These are phyloP conservation scores for Pocillopora meandrina DNA, from an alignment of 92 coral and sea anemone species.

Conservation along the genomic window DNA sequence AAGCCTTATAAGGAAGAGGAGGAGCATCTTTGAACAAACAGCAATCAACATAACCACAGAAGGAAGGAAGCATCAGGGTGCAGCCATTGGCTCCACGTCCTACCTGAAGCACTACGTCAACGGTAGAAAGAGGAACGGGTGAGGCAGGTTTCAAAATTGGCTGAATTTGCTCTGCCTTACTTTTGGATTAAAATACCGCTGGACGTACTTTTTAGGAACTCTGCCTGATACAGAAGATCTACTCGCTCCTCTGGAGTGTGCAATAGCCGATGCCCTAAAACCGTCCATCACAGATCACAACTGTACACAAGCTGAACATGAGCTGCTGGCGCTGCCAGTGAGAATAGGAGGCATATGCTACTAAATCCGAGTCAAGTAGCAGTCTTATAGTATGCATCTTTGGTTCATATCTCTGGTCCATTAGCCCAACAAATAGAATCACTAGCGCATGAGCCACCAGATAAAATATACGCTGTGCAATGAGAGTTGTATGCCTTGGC, in stretches of 20 bases:
- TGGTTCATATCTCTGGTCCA: background rate
- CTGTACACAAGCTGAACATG: background rate
- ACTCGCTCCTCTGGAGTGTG: background rate
- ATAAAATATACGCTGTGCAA: too few species aligned
- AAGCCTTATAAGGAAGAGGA: too few species aligned
- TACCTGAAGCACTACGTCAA: too few species aligned
- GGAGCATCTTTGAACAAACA: background rate
- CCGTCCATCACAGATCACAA: background rate
- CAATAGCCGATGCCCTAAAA: background rate
- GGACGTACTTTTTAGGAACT: background rate
- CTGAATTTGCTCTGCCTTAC: too few species aligned
- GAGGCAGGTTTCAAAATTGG: too few species aligned
- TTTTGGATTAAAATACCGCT: too few species aligned
- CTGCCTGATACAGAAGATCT: background rate
- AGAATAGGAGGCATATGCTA: background rate
- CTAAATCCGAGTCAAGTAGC: background rate
- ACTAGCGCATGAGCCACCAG: background rate
- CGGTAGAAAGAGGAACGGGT: too few species aligned
- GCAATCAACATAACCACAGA: constrained; percentile 9
- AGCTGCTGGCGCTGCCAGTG: background rate
- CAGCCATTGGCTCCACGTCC: too few species aligned
- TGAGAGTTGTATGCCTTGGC: too few species aligned
- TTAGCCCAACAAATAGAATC: background rate
- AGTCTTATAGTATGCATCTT: background rate
- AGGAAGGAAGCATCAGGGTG: background rate